These are phyloP conservation scores for Hemicordylus capensis DNA, from an alignment of 2,113 vertebrate genomes.

Conservation along the genomic window DNA sequence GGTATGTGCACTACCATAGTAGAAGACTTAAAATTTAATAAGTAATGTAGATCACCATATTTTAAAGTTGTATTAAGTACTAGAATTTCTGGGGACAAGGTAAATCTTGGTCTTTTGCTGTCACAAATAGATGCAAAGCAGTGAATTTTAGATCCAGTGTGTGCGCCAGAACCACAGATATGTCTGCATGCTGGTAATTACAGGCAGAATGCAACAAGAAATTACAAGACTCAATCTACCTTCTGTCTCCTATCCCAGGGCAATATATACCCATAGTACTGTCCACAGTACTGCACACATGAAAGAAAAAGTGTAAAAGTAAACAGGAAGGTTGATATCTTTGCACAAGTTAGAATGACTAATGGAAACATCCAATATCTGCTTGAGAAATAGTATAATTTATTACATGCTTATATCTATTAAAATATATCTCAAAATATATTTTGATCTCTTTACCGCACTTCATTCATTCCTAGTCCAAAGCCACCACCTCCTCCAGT, in stretches of 20 bases:
- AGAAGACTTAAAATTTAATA: not conserved
- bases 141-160: not conserved
- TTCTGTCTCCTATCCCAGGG: not conserved
- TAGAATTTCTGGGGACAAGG: too few species aligned
- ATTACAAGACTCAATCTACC: not conserved
- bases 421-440: not conserved
- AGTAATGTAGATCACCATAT: not conserved
- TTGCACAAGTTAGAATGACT: not conserved
- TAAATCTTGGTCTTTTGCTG: not conserved
- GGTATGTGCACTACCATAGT: not conserved
- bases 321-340: not conserved
- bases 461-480: not conserved
- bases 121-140: not conserved
- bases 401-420: not conserved
- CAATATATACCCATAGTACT: not conserved
- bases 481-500: not conserved
- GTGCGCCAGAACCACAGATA: slow-evolving; percentile 7
- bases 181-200: not conserved
- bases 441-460: not conserved
- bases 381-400: not conserved
- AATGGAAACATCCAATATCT: not conserved
- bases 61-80: not conserved
- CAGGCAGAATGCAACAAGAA: not conserved
- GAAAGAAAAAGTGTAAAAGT: not conserved
- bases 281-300: not conserved